Evolutionary conservation across 2,113 vertebrate genomes (phyloP).

Genomic region (Cairina moschata): DNA sequence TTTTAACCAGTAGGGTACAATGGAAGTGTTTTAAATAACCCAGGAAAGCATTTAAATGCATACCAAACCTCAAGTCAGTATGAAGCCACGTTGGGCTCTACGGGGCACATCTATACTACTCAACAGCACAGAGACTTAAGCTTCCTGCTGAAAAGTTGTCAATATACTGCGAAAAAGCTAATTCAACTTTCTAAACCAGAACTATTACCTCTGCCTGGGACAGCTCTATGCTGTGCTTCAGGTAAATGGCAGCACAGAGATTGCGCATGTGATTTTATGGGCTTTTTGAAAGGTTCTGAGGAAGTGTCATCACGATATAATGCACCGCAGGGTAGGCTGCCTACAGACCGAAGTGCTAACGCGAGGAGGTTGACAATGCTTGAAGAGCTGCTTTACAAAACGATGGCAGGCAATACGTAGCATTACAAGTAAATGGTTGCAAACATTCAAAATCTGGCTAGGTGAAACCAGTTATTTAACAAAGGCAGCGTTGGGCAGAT

Average conservation of each 20-base stretch:
- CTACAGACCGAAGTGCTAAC: neutral
- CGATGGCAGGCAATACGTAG: neutral
- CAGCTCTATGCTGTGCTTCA: neutral
- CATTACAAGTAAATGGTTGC: slow-evolving; percentile 15
- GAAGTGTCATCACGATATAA: neutral
- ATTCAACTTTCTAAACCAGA: neutral
- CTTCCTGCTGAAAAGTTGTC: neutral
- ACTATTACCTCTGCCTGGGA: neutral
- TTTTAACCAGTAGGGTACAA: neutral
- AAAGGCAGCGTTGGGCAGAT: neutral
- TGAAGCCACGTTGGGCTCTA: neutral
- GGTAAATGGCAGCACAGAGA: neutral
- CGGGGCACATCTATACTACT: neutral
- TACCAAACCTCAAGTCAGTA: neutral
- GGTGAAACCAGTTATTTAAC: slow-evolving; percentile 5
- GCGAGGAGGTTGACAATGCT: neutral
- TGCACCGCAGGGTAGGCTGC: rapidly evolving
- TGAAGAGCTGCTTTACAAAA: neutral
- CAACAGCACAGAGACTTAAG: neutral
- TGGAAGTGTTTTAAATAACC: neutral
- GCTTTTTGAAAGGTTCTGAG: neutral
- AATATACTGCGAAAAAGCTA: neutral
- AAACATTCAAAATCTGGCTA: slow-evolving; percentile 32
- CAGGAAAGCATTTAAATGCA: neutral
- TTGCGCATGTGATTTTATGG: neutral